Conservation (phyloP, 2,888 invertebrate species). For the Mythimna loreyi region DNA sequence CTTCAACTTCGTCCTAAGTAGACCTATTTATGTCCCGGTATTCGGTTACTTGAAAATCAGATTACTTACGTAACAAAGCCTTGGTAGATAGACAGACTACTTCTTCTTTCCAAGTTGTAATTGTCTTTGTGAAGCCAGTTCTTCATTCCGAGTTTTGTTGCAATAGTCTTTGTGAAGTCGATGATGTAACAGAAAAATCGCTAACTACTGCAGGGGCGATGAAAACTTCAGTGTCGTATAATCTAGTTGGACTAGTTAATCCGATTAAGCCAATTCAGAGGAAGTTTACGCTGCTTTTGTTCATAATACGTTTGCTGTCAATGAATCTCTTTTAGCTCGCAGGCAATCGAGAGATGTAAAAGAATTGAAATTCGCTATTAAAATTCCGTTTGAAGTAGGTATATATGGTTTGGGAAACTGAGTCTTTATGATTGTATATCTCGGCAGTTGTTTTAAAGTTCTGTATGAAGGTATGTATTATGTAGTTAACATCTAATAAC, state of each 20-base stretch:
- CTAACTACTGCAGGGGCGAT: constrained; percentile 42
- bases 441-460: constrained; percentile 21
- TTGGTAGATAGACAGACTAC: constrained; percentile 5
- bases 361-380: constrained; percentile 3
- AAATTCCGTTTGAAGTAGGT: neutral
- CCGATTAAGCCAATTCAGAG: constrained; percentile 60
- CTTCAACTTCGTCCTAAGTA: constrained; percentile 48
- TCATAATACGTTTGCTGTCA: constrained; percentile 60
- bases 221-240: constrained; percentile 48
- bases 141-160: constrained; percentile 47
- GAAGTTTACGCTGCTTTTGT: constrained; percentile 51
- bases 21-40: constrained; percentile 41
- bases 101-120: constrained; percentile 36
- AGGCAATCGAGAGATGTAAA: constrained; percentile 4
- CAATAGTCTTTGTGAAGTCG: constrained; percentile 40
- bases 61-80: constrained; percentile 45
- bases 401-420: neutral
- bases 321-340: constrained; percentile 40
- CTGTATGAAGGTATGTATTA: constrained; percentile 19
- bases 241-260: constrained; percentile 58
- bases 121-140: constrained; percentile 40
- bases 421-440: neutral
- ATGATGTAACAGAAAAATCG: constrained; percentile 50
- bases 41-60: constrained; percentile 47
- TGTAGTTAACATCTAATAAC: constrained; percentile 65